Evolutionary conservation across 1,140 invertebrate genomes (phyloP), one percentile per base, ranked within the genome.

Genomic region (Drosophila athabasca): DNA sequence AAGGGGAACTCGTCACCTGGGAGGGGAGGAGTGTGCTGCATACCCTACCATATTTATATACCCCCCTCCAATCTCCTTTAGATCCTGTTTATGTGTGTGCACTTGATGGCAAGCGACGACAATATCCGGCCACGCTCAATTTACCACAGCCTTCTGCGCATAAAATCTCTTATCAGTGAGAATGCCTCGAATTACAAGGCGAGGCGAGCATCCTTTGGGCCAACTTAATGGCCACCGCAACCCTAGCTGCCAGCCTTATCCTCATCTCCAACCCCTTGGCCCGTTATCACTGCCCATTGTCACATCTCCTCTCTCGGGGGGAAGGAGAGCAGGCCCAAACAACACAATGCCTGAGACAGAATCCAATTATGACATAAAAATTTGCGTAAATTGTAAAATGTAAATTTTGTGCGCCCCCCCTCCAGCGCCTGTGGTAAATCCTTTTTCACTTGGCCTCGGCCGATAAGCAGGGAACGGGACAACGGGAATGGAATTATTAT

Each of bases 351-450:
- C 53, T 41, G 48, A 13, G 35, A 55, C 66, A 50, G 61, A 88
- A 88, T 88, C 83, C 83, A 88, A 88, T 88, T 88, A 88, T 88
- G 83, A 88, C 83, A 88, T 88, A 88, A 88, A 88, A 88, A 83
- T 88, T 76, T 88, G 81, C 82, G 82, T 87, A 87, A 87, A 87
- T 88, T 87, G 83, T 82, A 73, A 87, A 87, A 88, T 87, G 83
- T 88, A 88, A 87, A 87, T 87, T 87, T 78, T 69, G 24, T 19
- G 17, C 17, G 17, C 24, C 68, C 58, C 68, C 59, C 46, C 49
- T 72, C 64, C 1, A 19, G 17, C 17, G 17, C 17, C 17, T 19
- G 17, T 19, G 17, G 17, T 19, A 19, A 75, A 64, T 65, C 76
- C 75, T 62, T 84, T 77, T 62, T 64, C 73, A 77, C 62, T 82